Evolutionary conservation across 2,797 vertebrate genomes (phyloP).

Genomic region (Anolis apletophallus): DNA sequence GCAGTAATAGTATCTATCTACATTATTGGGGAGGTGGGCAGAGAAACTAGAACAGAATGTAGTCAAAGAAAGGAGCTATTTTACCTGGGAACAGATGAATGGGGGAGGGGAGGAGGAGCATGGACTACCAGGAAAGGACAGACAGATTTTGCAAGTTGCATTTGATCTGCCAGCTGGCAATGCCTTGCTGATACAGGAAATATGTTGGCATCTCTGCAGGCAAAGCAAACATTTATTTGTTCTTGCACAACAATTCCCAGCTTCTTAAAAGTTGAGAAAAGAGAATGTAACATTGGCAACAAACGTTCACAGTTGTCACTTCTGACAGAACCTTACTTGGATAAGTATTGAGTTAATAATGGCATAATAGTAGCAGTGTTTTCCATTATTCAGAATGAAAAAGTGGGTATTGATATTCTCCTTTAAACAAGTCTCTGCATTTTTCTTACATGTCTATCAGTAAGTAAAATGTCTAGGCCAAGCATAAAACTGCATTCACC

Average conservation of each 20-base stretch:
- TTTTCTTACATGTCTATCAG: background rate
- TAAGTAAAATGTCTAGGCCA: background rate
- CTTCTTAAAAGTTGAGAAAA: background rate
- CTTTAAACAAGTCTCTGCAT: too few species aligned
- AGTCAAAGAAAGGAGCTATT: background rate
- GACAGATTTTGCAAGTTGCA: background rate
- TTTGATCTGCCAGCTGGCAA: background rate
- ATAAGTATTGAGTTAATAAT: background rate
- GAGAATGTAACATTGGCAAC: background rate
- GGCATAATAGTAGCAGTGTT: background rate
- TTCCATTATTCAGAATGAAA: too few species aligned
- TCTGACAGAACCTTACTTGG: background rate
- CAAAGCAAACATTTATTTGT: background rate
- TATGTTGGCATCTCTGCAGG: background rate
- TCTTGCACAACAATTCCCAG: background rate
- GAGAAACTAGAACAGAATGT: background rate
- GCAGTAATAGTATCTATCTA: background rate
- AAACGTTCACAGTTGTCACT: background rate
- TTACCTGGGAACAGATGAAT: background rate
- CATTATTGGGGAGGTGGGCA: background rate
- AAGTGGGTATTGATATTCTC: background rate
- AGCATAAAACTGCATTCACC: background rate
- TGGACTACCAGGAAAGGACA: background rate
- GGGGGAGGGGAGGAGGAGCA: too few species aligned
- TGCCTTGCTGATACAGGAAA: background rate